These are phyloP conservation scores for Heteromyza rotundicornis DNA, from an alignment of 2,888 invertebrate genomes.

Conservation along the genomic window DNA sequence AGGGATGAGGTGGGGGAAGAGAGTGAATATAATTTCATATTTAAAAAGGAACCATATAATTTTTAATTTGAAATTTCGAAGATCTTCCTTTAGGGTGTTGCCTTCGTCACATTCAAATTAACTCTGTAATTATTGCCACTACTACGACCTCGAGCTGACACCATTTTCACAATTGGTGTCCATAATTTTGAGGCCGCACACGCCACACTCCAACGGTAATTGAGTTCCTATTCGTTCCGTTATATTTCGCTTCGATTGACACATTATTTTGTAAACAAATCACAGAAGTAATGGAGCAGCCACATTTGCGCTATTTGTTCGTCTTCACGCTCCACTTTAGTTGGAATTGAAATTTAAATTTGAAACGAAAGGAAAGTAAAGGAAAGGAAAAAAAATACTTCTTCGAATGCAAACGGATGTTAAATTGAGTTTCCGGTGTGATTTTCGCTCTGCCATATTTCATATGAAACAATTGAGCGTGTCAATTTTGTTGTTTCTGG, in stretches of 20 bases:
- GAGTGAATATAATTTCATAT: too few relatives aligned
- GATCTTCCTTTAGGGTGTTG: not conserved
- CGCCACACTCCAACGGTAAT: not conserved
- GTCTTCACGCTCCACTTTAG: conserved; percentile 48
- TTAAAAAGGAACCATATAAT: too few relatives aligned
- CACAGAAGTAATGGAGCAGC: conserved; percentile 55
- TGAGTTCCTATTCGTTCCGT: not conserved
- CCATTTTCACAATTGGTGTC: not conserved
- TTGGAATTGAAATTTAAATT: conserved; percentile 47
- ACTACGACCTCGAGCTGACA: too few relatives aligned
- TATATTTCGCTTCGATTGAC: conserved; percentile 18
- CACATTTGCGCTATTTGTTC: conserved; percentile 45
- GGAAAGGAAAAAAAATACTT: conserved; percentile 5
- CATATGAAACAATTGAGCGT: conserved; percentile 55
- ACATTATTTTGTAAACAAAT: conserved; percentile 43
- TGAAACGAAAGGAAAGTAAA: conserved; percentile 8
- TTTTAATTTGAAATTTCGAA: too few relatives aligned
- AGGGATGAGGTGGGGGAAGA: too few relatives aligned
- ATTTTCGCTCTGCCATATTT: conserved; percentile 43
- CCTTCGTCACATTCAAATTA: not conserved
- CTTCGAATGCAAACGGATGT: not conserved
- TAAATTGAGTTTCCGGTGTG: conserved; percentile 19
- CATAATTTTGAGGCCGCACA: not conserved
- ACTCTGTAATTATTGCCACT: conserved; percentile 14
- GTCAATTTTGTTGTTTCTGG: conserved; percentile 35